Conservation (phyloP, 1,140 invertebrate genomes). For the Vanessa tameamea region DNA sequence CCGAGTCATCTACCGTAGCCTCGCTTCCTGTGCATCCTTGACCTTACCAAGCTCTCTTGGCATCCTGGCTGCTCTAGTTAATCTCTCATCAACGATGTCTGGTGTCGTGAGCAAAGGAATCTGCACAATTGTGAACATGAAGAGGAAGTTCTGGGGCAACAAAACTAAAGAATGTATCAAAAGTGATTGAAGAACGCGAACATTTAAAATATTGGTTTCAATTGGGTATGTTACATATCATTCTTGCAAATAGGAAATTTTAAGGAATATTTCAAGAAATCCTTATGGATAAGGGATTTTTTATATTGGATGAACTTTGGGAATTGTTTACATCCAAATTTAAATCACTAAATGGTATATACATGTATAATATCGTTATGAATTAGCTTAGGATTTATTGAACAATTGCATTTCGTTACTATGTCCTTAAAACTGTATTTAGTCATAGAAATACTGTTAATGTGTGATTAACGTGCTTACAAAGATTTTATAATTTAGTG, state of each 20-base stretch:
- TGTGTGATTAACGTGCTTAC: too few species aligned
- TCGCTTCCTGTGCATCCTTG: conserved; percentile 46
- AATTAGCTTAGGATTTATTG: not conserved
- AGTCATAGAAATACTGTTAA: not conserved
- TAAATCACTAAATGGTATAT: too few species aligned
- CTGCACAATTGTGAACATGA: conserved; percentile 53
- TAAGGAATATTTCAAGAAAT: not conserved
- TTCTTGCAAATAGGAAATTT: not conserved
- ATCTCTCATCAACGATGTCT: conserved; percentile 47
- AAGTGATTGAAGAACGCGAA: conserved; percentile 8
- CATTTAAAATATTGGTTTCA: not conserved
- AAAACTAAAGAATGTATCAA: conserved; percentile 45
- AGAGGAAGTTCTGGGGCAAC: conserved; percentile 52
- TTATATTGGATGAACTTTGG: too few species aligned
- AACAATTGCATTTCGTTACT: not conserved
- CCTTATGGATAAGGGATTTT: too few species aligned
- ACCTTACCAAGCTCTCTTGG: conserved; percentile 40
- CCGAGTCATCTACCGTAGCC: conserved; percentile 60
- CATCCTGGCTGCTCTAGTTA: conserved; percentile 45
- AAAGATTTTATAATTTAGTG: too few species aligned
- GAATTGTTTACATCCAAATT: too few species aligned
- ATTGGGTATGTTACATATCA: conserved; percentile 10
- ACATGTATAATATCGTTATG: too few species aligned
- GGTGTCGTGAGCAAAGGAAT: conserved; percentile 49
- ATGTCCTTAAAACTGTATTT: not conserved